Conservation (phyloP, 2,797 vertebrate species). For the Adrianichthys oophorus region DNA sequence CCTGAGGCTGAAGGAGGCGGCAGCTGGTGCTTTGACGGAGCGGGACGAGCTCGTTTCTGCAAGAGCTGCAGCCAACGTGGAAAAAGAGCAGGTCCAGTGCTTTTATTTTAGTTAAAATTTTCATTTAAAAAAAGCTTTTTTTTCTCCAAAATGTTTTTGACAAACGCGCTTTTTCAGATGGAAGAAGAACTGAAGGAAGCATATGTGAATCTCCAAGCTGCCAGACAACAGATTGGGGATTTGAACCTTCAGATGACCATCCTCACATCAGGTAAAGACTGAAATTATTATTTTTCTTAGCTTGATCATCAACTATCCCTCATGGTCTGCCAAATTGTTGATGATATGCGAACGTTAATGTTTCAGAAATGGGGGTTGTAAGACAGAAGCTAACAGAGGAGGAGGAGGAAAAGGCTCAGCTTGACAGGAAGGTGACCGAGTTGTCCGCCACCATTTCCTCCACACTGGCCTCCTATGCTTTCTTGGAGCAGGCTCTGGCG, state of each 20-base stretch:
- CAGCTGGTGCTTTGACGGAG: conserved; percentile 65
- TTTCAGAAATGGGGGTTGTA: conserved; percentile 76
- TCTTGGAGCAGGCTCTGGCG: conserved; percentile 75
- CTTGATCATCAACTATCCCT: background rate
- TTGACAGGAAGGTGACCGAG: conserved; percentile 73
- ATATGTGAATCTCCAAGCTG: conserved; percentile 57
- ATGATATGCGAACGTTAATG: background rate
- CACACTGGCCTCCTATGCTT: conserved; percentile 75
- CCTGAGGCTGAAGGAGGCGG: conserved; percentile 73
- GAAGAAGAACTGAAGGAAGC: conserved; percentile 63
- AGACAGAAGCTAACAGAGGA: conserved; percentile 70
- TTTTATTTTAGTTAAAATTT: background rate
- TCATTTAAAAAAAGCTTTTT: background rate
- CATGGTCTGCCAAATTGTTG: background rate
- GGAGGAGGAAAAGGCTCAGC: conserved; percentile 64
- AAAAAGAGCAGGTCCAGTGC: conserved; percentile 66
- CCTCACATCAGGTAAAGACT: conserved; percentile 73
- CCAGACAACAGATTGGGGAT: conserved; percentile 70
- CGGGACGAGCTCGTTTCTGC: conserved; percentile 48
- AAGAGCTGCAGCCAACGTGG: conserved; percentile 63
- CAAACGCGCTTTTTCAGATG: conserved; percentile 49
- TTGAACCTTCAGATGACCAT: conserved; percentile 78
- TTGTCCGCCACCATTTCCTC: conserved; percentile 78
- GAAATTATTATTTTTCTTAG: background rate
- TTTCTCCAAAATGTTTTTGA: background rate